Conservation (phyloP, 2,113 vertebrate genomes). For the Typhlomys cinereus region DNA sequence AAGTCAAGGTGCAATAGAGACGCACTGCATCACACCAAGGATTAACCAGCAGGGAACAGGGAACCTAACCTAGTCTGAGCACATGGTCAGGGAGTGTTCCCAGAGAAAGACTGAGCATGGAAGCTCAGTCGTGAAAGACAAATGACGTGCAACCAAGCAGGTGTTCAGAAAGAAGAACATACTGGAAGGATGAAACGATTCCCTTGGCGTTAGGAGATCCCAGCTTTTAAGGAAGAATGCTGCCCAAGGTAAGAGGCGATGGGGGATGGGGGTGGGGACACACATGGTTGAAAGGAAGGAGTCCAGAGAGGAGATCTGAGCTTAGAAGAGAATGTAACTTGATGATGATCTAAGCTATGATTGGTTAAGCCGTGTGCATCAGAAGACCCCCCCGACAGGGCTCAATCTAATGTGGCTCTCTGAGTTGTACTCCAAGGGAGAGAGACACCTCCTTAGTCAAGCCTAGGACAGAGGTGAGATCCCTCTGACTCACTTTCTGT, state of each 20-base stretch:
- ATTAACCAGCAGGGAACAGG: neutral
- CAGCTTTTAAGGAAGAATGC: neutral
- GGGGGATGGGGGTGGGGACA: too few species aligned
- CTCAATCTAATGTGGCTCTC: neutral
- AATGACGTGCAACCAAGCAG: neutral
- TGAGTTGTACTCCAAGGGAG: neutral
- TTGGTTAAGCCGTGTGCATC: neutral
- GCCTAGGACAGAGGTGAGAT: neutral
- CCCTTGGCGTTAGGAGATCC: neutral
- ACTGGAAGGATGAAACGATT: neutral
- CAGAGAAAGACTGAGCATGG: neutral
- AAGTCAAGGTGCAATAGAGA: too few species aligned
- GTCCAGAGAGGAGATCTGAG: neutral
- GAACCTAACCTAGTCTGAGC: neutral
- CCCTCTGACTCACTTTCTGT: neutral
- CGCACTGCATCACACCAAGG: neutral
- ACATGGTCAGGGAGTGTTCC: neutral
- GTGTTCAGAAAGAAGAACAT: conserved; percentile 1
- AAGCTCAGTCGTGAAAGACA: neutral
- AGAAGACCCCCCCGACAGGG: neutral
- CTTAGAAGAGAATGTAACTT: neutral
- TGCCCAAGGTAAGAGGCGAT: neutral
- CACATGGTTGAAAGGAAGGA: neutral
- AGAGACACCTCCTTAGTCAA: neutral
- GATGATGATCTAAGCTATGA: neutral